Conservation (phyloP, 2,797 vertebrate genomes). For the Myiotriccus ornatus region DNA sequence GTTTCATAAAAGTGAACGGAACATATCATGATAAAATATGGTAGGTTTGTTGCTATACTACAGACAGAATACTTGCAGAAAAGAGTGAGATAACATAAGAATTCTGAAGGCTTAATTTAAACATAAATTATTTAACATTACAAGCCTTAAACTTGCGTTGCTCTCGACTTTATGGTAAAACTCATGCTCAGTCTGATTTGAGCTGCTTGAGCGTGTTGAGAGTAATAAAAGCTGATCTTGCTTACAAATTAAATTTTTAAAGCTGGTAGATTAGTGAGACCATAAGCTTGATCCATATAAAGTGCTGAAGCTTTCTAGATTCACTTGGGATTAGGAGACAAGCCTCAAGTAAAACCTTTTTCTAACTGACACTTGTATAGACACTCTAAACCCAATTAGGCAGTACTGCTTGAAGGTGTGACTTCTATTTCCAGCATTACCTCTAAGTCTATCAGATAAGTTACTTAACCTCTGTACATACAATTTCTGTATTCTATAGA, state of each 20-base stretch:
- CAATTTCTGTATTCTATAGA: background rate
- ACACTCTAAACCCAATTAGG: background rate
- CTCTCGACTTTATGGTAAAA: background rate
- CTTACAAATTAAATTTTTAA: slow-evolving; percentile 22
- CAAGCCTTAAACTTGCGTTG: background rate
- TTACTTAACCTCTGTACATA: background rate
- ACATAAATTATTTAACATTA: background rate
- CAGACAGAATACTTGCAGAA: background rate
- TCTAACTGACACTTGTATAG: background rate
- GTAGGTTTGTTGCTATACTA: background rate
- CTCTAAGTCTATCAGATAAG: background rate
- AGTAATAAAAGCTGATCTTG: background rate
- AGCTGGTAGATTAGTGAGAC: background rate
- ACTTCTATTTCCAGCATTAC: background rate
- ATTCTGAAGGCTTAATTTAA: slow-evolving; percentile 6
- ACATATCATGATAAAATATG: background rate
- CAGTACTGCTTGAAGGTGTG: background rate
- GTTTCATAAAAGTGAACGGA: background rate
- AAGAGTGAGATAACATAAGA: background rate
- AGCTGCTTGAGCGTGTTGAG: background rate
- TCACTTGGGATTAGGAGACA: background rate
- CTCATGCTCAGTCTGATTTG: background rate
- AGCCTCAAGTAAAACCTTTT: background rate
- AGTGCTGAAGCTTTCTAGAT: background rate
- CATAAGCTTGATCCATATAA: background rate